Percentiles rank a stretch among this genome's conserved stretches.
phyloP scores from a whole-genome alignment of 1,140 invertebrate genomes.

The Hermatobates lingyangjiaoensis region DNA sequence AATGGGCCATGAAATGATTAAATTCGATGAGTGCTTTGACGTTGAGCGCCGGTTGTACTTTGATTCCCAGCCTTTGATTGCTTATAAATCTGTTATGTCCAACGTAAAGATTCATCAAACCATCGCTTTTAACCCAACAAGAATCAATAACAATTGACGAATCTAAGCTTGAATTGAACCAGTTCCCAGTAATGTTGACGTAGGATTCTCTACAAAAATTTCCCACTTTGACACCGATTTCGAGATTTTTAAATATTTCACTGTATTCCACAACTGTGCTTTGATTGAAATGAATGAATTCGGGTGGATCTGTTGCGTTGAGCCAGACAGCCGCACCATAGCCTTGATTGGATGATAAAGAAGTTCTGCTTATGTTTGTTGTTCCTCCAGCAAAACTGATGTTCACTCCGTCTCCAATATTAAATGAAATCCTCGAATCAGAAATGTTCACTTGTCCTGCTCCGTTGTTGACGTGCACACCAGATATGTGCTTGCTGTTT shows the following conservation, averaged over 20 bases:
- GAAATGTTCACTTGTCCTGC: constrained; percentile 87
- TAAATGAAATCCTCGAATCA: constrained; percentile 68
- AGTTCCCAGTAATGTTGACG: constrained; percentile 71
- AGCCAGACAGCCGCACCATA: constrained; percentile 54
- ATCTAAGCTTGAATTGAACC: constrained; percentile 53
- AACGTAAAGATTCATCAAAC: constrained; percentile 42
- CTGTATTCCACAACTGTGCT: constrained; percentile 74
- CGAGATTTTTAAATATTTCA: constrained; percentile 61
- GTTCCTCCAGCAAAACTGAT: constrained; percentile 81
- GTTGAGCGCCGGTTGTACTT: constrained; percentile 69
- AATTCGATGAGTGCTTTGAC: constrained; percentile 58
- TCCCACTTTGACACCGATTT: constrained; percentile 61
- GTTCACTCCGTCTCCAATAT: constrained; percentile 78
- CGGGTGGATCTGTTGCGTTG: constrained; percentile 63
- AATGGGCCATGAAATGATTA: constrained; percentile 69
- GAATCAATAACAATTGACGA: constrained; percentile 57
- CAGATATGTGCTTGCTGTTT: constrained; percentile 71
- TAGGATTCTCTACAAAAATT: constrained; percentile 45
- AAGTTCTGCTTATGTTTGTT: constrained; percentile 66
- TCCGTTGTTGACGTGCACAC: constrained; percentile 65
- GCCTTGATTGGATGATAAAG: constrained; percentile 57
- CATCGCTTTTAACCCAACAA: constrained; percentile 38
- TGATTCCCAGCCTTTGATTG: constrained; percentile 54
- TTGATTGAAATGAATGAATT: constrained; percentile 59
- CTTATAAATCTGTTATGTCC: constrained; percentile 67